Conservation (phyloP, 2,113 vertebrate species). For the Daphoenositta chrysoptera region DNA sequence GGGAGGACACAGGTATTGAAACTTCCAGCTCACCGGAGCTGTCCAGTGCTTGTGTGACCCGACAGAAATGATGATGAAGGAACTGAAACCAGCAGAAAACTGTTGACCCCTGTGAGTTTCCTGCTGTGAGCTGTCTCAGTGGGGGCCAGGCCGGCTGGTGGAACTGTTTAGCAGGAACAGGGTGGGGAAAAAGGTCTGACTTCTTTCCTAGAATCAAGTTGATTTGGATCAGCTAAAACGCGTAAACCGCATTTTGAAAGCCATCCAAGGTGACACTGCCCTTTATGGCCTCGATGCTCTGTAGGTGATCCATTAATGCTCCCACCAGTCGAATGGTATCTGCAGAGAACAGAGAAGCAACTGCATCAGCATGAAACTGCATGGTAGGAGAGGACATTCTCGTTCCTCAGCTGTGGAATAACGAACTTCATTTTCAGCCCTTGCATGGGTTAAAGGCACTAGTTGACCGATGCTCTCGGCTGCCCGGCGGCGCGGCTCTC, state of each 20-base stretch:
- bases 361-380: background rate
- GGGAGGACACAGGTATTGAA: background rate
- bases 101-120: background rate
- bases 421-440: background rate
- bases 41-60: background rate
- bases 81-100: background rate
- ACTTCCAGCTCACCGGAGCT: background rate
- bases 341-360: background rate
- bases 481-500: background rate
- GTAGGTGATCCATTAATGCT: background rate
- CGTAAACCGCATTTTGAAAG: background rate
- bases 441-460: background rate
- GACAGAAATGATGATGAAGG: background rate
- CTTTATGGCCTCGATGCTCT: background rate
- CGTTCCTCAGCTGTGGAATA: background rate
- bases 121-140: background rate
- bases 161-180: background rate
- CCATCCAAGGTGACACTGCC: background rate
- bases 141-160: background rate
- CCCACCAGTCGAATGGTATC: background rate
- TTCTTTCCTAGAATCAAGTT: background rate
- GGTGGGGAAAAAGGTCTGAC: background rate
- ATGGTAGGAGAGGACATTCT: background rate
- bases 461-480: background rate
- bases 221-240: background rate